These are phyloP conservation scores for Cantharis flavilabris DNA, from an alignment of 2,888 invertebrate species.

Conservation along the genomic window DNA sequence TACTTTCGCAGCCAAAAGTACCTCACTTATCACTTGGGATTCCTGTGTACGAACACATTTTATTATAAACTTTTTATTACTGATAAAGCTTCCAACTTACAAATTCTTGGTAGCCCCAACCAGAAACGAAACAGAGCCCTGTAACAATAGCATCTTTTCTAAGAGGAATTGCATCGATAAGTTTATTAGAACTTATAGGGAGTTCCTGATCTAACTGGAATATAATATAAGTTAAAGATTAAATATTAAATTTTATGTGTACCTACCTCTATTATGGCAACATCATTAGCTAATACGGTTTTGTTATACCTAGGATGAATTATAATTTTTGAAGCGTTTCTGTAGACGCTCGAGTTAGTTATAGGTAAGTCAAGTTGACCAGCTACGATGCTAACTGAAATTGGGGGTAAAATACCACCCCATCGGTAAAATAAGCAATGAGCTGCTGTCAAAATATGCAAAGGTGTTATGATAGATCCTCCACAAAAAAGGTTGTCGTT, in stretches of 20 bases:
- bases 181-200: slow-evolving; percentile 2
- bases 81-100: slow-evolving; percentile 24
- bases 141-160: slow-evolving; percentile 9
- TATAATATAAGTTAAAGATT: background rate
- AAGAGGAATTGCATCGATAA: slow-evolving; percentile 26
- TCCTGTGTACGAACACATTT: slow-evolving; percentile 24
- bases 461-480: slow-evolving; percentile 37
- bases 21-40: slow-evolving; percentile 32
- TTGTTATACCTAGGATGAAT: slow-evolving; percentile 36
- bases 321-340: slow-evolving; percentile 36
- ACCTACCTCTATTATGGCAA: slow-evolving; percentile 39
- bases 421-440: slow-evolving; percentile 43
- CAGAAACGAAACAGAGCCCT: slow-evolving; percentile 36
- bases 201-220: slow-evolving; percentile 26
- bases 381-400: slow-evolving; percentile 36
- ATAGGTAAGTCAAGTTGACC: slow-evolving; percentile 36
- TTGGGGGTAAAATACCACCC: slow-evolving; percentile 39
- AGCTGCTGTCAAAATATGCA: slow-evolving; percentile 41
- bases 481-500: slow-evolving; percentile 44
- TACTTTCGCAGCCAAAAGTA: slow-evolving; percentile 35
- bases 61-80: background rate
- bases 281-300: slow-evolving; percentile 36
- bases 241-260: background rate
- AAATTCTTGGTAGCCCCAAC: slow-evolving; percentile 38
- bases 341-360: slow-evolving; percentile 24